Conservation (phyloP, 2,113 vertebrate species). For the Crotophaga sulcirostris region DNA sequence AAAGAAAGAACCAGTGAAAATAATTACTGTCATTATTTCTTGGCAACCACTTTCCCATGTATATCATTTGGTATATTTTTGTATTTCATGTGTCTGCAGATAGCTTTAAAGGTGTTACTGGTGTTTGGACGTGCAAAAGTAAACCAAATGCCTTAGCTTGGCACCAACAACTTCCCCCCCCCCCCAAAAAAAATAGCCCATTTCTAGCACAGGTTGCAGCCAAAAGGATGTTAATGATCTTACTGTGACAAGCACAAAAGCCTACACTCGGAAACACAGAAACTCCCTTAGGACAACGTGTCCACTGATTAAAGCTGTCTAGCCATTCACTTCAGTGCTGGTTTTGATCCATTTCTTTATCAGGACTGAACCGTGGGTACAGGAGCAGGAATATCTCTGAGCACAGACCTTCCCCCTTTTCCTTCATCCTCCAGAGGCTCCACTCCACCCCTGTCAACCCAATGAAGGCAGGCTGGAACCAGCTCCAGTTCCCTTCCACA, state of each 20-base stretch:
- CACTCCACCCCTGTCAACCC: background rate
- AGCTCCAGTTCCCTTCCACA: background rate
- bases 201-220: background rate
- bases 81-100: background rate
- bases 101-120: conserved; percentile 17
- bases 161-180: background rate
- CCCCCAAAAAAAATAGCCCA: background rate
- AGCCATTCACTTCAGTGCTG: background rate
- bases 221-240: background rate
- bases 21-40: conserved; percentile 30
- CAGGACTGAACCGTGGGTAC: rapidly evolving
- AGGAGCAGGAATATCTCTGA: background rate
- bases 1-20: conserved; percentile 4
- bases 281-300: background rate
- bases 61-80: background rate
- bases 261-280: background rate
- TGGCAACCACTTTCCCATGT: background rate
- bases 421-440: background rate
- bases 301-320: background rate
- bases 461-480: background rate
- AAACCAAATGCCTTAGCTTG: background rate
- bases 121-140: background rate
- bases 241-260: background rate
- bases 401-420: background rate
- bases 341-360: background rate